phyloP scores from a whole-genome alignment of 2,113 vertebrate species.

The Hippocampus abdominalis region DNA sequence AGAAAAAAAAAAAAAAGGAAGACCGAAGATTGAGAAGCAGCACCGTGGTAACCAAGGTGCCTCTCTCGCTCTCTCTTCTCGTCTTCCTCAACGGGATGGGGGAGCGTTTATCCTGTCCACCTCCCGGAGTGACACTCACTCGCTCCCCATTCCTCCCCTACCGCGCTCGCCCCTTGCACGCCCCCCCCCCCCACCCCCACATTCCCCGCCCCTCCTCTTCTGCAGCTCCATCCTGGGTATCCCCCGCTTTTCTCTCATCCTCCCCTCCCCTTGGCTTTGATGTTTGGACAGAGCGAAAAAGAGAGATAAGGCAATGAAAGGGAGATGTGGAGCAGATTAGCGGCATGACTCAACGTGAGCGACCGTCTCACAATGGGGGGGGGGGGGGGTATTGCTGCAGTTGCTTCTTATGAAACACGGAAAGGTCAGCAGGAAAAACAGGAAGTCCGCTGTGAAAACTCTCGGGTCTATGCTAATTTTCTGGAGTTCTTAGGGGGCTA shows the following conservation, averaged over 20 bases:
- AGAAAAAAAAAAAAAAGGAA: background rate
- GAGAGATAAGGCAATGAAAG: background rate
- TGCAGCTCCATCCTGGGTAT: conserved; percentile 9
- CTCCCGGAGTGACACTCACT: conserved; percentile 1
- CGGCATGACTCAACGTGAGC: conserved; percentile 1
- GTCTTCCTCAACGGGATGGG: conserved; percentile 23
- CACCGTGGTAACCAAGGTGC: conserved; percentile 9
- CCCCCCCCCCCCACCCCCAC: background rate
- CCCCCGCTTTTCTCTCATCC: conserved; percentile 36
- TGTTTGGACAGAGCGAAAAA: conserved; percentile 51
- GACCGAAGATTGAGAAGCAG: background rate
- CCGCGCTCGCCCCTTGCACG: no score
- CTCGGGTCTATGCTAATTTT: background rate
- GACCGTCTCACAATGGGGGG: conserved; percentile 38
- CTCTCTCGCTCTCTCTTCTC: conserved; percentile 26
- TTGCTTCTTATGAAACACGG: conserved; percentile 53
- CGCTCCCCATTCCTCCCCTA: background rate
- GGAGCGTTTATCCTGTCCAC: background rate
- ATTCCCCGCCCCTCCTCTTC: background rate
- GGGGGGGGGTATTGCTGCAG: conserved; percentile 56
- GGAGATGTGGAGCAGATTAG: background rate
- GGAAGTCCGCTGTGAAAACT: background rate
- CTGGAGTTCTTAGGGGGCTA: no score
- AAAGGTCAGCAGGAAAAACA: background rate
- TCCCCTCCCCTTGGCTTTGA: conserved; percentile 54